Evolutionary conservation across 1,140 invertebrate genomes (phyloP), one percentile per base, ranked within the genome.

Genomic region (Stegodyphus dumicola): DNA sequence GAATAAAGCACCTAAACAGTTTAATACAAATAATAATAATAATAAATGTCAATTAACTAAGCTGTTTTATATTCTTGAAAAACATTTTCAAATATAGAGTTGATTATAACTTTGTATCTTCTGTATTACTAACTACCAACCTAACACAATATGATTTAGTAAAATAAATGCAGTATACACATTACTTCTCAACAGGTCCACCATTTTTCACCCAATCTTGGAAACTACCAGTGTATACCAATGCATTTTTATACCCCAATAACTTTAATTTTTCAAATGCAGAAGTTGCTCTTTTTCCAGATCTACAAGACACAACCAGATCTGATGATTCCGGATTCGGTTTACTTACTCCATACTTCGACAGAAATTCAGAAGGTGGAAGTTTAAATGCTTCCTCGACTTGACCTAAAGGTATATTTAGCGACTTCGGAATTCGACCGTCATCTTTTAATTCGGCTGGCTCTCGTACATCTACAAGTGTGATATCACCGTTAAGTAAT

Each of bases 391-490:
- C 87, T 13, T 81, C 77, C 10, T 6, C 48, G 18, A 88, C 69
- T 70, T 87, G 66, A 7, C 77, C 81, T 51, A 87, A 54, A n/a
- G 88, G 88, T 56, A 89, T 88, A 79, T 89, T 88, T 13, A 89
- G 77, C 6, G 88, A 79, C 11, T 77, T 70, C 7, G 87, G 87
- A 77, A 88, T 88, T 76, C 60, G 87, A 7, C 88, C 88, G 33
- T 80, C 78, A 53, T 87, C 86, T 48, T 83, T 71, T 15, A 89
- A 56, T 76, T 89, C 88, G 7, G 75, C 52, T 4, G 88, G 87
- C 70, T 89, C 86, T 69, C 88, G 52, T 6, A 89, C 88, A 85
- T 89, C 88, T n/a, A 89, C 85, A 7, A 89, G 75, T 49, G 74
- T 73, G 13, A 89, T 67, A 33, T 86, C 69, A 17, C 73, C 71